A percentile compares a stretch with the other conserved stretches of the same genome.
Evolutionary conservation across 1,140 invertebrate species (phyloP).

Genomic region (Coenobita brevimanus): DNA sequence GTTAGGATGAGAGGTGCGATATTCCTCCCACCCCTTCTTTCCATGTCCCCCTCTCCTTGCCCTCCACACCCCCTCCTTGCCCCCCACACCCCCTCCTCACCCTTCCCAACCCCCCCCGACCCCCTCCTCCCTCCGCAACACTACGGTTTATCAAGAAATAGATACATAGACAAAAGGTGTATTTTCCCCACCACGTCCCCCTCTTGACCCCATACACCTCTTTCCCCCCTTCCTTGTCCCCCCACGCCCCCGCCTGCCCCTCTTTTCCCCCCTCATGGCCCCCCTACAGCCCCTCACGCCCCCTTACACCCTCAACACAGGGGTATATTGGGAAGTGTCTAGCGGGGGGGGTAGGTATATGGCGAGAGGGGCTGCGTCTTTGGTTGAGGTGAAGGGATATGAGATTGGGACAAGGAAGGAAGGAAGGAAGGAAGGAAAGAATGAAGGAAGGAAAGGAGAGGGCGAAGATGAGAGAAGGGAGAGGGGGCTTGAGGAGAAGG

Average conservation of each 20-base stretch:
- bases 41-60: background rate
- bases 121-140: background rate
- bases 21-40: too few species aligned
- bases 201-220: background rate
- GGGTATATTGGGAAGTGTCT: constrained; percentile 32
- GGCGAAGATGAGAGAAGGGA: background rate
- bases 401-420: background rate
- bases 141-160: background rate
- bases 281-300: constrained; percentile 9
- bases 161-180: too few species aligned
- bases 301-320: too few species aligned
- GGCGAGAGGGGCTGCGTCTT: background rate
- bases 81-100: background rate
- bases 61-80: background rate
- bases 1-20: too few species aligned
- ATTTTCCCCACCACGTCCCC: background rate
- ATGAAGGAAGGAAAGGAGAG: background rate
- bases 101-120: background rate
- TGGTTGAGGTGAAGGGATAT: background rate
- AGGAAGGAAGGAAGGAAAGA: background rate
- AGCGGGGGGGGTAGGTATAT: background rate
- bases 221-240: background rate
- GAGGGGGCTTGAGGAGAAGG: background rate
- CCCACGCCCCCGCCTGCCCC: constrained; percentile 5
- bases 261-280: constrained; percentile 35